Conservation (phyloP, 1,140 invertebrate genomes). For the Leptopilina boulardi region DNA sequence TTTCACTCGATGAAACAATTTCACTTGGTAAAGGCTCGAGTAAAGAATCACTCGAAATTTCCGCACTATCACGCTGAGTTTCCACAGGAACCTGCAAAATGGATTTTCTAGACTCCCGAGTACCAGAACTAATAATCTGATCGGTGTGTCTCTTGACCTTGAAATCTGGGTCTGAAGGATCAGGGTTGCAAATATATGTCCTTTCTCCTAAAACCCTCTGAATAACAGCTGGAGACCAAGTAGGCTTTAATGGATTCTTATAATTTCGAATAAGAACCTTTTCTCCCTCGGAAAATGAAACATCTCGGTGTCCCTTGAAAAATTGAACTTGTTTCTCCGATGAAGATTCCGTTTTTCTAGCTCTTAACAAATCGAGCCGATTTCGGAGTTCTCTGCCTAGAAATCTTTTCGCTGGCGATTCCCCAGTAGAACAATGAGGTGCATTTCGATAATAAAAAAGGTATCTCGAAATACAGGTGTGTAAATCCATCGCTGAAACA, state of each 20-base stretch:
- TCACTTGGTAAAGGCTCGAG: too few species aligned
- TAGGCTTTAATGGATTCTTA: conserved; percentile 48
- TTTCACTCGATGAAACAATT: too few species aligned
- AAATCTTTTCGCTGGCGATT: conserved; percentile 42
- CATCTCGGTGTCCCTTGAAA: conserved; percentile 45
- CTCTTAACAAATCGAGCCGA: conserved; percentile 14
- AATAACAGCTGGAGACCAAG: conserved; percentile 45
- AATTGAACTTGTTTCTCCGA: conserved; percentile 41
- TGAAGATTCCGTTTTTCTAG: conserved; percentile 29
- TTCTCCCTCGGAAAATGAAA: conserved; percentile 48
- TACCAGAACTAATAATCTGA: too few species aligned
- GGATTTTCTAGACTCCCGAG: too few species aligned
- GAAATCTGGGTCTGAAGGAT: too few species aligned
- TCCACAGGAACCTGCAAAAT: too few species aligned
- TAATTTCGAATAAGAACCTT: conserved; percentile 49
- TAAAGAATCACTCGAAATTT: too few species aligned
- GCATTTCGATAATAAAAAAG: conserved; percentile 51
- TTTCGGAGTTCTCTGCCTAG: conserved; percentile 42
- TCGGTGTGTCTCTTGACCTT: too few species aligned
- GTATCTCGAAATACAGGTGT: conserved; percentile 38
- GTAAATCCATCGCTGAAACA: too few species aligned
- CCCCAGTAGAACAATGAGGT: conserved; percentile 47
- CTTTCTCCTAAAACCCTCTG: conserved; percentile 39
- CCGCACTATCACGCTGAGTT: too few species aligned
- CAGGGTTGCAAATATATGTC: conserved; percentile 39